Evolutionary conservation across 1,140 invertebrate genomes (phyloP).

Genomic region (Pseudomyrmex flavicornis): DNA sequence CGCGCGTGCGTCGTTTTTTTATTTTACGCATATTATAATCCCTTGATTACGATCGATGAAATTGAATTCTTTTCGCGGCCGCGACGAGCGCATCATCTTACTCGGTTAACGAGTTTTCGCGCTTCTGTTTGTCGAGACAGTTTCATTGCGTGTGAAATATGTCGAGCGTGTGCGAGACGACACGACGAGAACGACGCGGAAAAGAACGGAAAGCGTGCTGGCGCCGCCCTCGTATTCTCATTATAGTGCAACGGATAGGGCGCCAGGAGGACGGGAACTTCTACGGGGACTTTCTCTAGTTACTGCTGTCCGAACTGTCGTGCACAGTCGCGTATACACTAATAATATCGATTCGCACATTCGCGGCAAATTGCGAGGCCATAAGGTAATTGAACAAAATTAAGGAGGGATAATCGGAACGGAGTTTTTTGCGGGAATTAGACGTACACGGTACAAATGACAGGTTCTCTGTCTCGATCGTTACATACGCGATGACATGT

Average conservation of each 20-base stretch:
- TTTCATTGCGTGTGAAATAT: constrained; percentile 59
- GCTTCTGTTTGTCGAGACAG: constrained; percentile 65
- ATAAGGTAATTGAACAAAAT: constrained; percentile 47
- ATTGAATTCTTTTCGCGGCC: constrained; percentile 64
- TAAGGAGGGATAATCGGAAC: constrained; percentile 32
- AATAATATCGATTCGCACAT: constrained; percentile 58
- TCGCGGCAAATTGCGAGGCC: constrained; percentile 46
- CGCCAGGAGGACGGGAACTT: constrained; percentile 39
- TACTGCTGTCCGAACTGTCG: constrained; percentile 12
- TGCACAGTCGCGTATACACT: neutral
- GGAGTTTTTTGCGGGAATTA: constrained; percentile 40
- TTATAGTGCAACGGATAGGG: constrained; percentile 44
- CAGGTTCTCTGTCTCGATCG: neutral
- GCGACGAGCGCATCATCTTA: constrained; percentile 35
- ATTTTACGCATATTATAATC: constrained; percentile 27
- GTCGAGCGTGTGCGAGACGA: neutral
- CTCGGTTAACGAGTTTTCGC: constrained; percentile 73
- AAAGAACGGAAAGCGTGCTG: neutral
- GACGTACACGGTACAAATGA: neutral
- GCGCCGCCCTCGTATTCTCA: constrained; percentile 65
- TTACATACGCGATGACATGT: neutral
- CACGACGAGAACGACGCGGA: neutral
- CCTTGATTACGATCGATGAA: constrained; percentile 61
- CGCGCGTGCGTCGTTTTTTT: neutral
- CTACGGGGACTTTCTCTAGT: constrained; percentile 42